A percentile compares a stretch with the other conserved stretches of the same genome.
Conservation (phyloP, 1,140 invertebrate species). For the Drosophila parvula region DNA sequence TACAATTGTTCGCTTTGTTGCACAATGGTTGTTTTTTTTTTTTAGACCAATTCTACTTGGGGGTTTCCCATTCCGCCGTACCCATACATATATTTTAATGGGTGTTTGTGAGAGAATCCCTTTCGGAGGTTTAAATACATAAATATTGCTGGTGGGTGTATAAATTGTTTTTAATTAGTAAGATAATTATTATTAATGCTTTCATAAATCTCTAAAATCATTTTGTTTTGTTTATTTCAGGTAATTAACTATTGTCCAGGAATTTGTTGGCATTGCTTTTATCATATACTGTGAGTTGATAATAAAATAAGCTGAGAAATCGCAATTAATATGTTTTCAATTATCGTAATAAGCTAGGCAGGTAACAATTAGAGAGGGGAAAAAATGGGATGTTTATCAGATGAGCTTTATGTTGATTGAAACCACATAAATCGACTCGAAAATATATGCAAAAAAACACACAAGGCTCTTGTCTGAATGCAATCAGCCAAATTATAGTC, state of each 20-base stretch:
- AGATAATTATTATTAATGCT: slow-evolving; percentile 3
- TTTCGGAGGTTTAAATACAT: background rate
- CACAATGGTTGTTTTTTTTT: slow-evolving; percentile 72
- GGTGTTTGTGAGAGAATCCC: background rate
- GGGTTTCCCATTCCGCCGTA: slow-evolving; percentile 18
- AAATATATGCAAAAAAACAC: no score
- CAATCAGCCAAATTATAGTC: no score
- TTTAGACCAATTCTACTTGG: slow-evolving; percentile 14
- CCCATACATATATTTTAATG: background rate
- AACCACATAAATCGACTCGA: background rate
- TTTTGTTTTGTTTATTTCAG: slow-evolving; percentile 18
- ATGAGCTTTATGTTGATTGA: background rate
- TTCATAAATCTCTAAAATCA: background rate
- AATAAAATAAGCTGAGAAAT: background rate
- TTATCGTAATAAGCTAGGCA: background rate
- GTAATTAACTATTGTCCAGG: slow-evolving; percentile 9
- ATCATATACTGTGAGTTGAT: background rate
- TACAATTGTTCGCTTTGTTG: slow-evolving; percentile 81
- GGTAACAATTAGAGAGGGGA: no score
- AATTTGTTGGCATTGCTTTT: background rate
- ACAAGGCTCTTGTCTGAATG: no score
- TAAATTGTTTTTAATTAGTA: background rate
- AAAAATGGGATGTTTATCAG: background rate
- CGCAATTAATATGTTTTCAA: background rate
- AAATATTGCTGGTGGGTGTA: background rate